A percentile compares a stretch with the other conserved stretches of the same genome.
Conservation (phyloP, 2,113 vertebrate species). For the Promerops cafer region DNA sequence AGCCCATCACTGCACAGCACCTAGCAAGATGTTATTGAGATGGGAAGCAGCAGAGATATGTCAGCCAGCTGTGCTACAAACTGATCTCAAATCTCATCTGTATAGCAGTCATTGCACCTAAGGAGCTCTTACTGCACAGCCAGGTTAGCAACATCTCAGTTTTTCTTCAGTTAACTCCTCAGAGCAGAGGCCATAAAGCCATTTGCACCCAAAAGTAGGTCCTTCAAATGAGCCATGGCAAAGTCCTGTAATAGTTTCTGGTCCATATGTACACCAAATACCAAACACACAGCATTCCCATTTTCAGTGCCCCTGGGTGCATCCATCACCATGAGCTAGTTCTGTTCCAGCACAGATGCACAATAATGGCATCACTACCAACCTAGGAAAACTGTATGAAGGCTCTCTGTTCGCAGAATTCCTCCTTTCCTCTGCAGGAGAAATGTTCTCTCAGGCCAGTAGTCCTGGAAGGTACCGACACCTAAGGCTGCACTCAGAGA, state of each 20-base stretch:
- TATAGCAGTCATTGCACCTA: neutral
- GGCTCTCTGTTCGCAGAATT: neutral
- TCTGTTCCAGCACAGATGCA: neutral
- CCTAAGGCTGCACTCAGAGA: neutral
- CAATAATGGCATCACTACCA: neutral
- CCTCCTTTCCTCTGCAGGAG: neutral
- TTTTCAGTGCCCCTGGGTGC: neutral
- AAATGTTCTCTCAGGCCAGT: rapidly evolving
- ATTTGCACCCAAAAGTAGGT: neutral
- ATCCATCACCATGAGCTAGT: neutral
- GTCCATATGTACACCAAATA: neutral
- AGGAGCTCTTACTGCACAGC: neutral
- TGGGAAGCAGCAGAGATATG: neutral
- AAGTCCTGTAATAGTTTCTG: neutral
- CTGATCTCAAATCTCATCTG: neutral
- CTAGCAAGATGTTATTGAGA: neutral
- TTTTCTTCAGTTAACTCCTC: neutral
- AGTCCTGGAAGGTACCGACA: neutral
- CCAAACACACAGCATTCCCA: neutral
- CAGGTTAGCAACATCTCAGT: neutral
- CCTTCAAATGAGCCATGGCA: neutral
- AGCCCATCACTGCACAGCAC: neutral
- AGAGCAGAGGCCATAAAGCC: neutral
- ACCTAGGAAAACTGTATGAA: neutral
- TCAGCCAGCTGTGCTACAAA: neutral